Percentiles rank a stretch among this genome's conserved stretches.
Evolutionary conservation across 2,113 vertebrate species (phyloP).

Genomic region (Mobula birostris): DNA sequence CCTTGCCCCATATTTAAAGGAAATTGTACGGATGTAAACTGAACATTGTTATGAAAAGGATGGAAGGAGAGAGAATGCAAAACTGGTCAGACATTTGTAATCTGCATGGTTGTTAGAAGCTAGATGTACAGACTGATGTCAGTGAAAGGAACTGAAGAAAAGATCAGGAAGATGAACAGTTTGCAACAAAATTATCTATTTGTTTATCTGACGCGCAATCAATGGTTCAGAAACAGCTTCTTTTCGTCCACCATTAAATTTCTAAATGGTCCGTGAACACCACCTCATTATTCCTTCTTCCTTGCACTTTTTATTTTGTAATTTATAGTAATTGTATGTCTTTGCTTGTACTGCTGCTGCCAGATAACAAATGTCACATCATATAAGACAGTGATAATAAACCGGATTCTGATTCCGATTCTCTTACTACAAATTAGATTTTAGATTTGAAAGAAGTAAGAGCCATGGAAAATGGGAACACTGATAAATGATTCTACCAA

Average conservation of each 20-base stretch:
- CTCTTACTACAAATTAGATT: not conserved
- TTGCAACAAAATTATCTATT: not conserved
- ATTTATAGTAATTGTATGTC: too few species aligned
- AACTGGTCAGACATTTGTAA: not conserved
- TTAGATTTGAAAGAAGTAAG: not conserved
- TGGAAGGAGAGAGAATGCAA: not conserved
- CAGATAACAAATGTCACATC: too few species aligned
- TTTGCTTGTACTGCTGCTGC: too few species aligned
- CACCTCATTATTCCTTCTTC: too few species aligned
- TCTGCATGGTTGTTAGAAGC: not conserved
- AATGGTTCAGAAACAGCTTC: too few species aligned
- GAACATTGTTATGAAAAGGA: not conserved
- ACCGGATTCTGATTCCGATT: too few species aligned
- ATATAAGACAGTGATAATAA: too few species aligned
- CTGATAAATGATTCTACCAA: not conserved
- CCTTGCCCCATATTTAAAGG: not conserved
- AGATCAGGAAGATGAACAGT: not conserved
- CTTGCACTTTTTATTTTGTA: too few species aligned
- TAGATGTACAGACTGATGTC: not conserved
- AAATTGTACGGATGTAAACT: not conserved
- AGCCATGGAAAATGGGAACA: not conserved
- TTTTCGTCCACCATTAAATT: too few species aligned
- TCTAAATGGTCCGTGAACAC: too few species aligned
- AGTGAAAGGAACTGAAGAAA: not conserved
- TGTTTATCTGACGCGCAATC: not conserved